Conservation (phyloP, 2,113 vertebrate genomes). For the Oreocharis arfaki region DNA sequence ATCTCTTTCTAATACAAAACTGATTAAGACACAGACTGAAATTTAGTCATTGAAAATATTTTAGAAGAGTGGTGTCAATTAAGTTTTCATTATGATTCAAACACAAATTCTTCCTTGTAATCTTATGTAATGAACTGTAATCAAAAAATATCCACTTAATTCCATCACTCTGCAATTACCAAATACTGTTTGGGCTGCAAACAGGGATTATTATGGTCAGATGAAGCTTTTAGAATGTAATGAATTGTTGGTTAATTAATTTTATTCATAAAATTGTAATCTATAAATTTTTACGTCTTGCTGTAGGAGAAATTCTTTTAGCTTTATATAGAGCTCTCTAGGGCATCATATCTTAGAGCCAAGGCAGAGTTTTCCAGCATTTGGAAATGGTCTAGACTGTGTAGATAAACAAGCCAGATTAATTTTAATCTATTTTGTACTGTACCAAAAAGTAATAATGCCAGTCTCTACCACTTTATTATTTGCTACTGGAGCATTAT, state of each 20-base stretch:
- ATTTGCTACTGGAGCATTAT: slow-evolving; percentile 10
- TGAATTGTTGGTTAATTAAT: slow-evolving; percentile 48
- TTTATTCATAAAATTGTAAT: slow-evolving; percentile 34
- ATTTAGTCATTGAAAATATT: slow-evolving; percentile 18
- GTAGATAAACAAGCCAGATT: slow-evolving; percentile 11
- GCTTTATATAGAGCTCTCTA: background rate
- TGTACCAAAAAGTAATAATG: slow-evolving; percentile 21
- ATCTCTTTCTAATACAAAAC: slow-evolving; percentile 17
- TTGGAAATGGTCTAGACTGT: background rate
- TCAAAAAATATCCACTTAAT: slow-evolving; percentile 12
- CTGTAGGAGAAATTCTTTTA: background rate
- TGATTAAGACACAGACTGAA: slow-evolving; percentile 32
- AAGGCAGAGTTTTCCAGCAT: background rate
- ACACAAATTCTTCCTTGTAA: slow-evolving; percentile 16
- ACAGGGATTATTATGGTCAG: slow-evolving; percentile 4
- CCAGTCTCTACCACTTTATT: background rate
- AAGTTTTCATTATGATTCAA: slow-evolving; percentile 31
- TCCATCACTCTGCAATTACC: slow-evolving; percentile 11
- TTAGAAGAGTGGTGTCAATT: background rate
- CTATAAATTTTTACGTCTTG: background rate
- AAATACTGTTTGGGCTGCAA: slow-evolving; percentile 22
- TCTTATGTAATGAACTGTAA: slow-evolving; percentile 35
- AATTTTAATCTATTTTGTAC: background rate
- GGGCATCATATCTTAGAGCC: background rate
- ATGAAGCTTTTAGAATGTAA: slow-evolving; percentile 30